Base-by-base conservation (phyloP, 2,888 invertebrate genomes). In the Zele albiditarsus region DNA sequence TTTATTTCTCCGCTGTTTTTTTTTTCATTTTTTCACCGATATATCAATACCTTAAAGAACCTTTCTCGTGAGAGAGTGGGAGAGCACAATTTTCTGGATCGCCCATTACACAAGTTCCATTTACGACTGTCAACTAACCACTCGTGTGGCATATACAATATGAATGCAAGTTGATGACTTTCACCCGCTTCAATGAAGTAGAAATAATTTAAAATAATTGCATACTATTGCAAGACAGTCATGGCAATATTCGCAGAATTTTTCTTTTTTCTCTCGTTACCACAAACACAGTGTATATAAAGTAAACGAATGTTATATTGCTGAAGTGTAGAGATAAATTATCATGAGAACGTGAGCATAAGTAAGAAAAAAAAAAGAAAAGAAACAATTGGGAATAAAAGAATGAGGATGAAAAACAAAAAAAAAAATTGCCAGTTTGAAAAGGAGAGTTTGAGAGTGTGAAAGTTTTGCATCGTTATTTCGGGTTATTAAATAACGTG, bases 401-500 rank as follows among this genome's bases (percentile, higher is more conserved):
- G 23, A 60, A 60, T 38, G 16, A 71, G 31, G 28, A 63, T 69
- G 73, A 75, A 75, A 76, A 76, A 77, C 49, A 60, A 75, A 71
- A 76, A 68, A 75, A 58, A 58, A 66, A 68, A 67, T 53, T 53
- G 53, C 20, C 53, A 53, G 53, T 53, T 20, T 75, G 27, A 63
- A 49, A 57, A 73, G 46, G 75, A 78, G 76, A 75, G 79, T 69
- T 20, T 66, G 69, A 75, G 76, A 73, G 73, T 67, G 68, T 68
- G 63, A 75, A 76, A 82, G 77, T 82, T 83, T 81, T 78, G 79
- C 81, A 80, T 78, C 79, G 80, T 83, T 82, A 81, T 80, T 83
- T 79, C 78, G 75, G 82, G 78, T 83, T 83, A 83, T 83, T 83
- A 83, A 83, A 83, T 84, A 83, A 82, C 80, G 69, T 78, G 77